Conservation (phyloP, 2,888 invertebrate genomes). For the Acrobasis suavella region DNA sequence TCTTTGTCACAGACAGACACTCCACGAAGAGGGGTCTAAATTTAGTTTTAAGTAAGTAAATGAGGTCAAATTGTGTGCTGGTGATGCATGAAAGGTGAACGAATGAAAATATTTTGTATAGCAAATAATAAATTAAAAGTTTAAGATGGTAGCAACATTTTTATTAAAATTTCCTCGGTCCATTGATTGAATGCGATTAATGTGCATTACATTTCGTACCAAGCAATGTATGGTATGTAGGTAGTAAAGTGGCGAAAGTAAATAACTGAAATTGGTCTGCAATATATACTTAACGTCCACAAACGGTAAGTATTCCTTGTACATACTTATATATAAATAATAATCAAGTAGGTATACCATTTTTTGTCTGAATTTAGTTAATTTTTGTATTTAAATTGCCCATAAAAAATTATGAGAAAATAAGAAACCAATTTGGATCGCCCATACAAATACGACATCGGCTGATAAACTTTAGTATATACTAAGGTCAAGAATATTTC, state of each 20-base stretch:
- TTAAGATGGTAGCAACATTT: conserved; percentile 42
- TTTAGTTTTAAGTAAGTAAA: conserved; percentile 48
- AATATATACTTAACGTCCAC: conserved; percentile 24
- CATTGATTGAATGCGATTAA: conserved; percentile 34
- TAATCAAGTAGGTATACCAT: no score
- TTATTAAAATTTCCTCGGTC: conserved; percentile 34
- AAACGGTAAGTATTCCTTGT: not conserved
- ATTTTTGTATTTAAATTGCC: no score
- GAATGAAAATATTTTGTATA: conserved; percentile 49
- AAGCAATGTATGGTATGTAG: conserved; percentile 25
- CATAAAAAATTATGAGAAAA: no score
- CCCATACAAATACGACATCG: no score
- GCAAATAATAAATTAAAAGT: conserved; percentile 71
- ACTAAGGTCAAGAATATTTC: no score
- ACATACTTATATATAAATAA: no score
- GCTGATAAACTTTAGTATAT: no score
- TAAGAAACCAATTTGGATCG: no score
- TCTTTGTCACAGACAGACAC: conserved; percentile 42
- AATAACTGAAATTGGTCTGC: conserved; percentile 35
- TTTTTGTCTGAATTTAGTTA: no score
- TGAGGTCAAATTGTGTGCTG: conserved; percentile 48
- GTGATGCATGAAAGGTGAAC: conserved; percentile 46
- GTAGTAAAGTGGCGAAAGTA: conserved; percentile 38
- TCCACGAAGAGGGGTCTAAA: conserved; percentile 64
- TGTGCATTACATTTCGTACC: conserved; percentile 12